Base-by-base conservation (phyloP, 2,797 vertebrate species). In the Pygocentrus nattereri region DNA sequence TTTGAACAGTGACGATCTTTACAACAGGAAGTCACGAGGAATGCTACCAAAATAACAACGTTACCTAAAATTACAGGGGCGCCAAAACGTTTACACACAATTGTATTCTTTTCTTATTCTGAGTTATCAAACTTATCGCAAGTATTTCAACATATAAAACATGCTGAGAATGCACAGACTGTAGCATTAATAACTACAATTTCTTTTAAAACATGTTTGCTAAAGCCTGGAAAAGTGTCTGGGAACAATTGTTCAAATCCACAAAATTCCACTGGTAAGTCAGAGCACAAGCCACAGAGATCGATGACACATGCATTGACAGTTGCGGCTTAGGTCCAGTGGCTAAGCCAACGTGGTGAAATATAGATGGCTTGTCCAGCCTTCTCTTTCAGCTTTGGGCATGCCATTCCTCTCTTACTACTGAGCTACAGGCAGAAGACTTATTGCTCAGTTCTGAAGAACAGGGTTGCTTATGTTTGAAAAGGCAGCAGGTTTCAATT, bases 231-330 rank as follows among this genome's bases (percentile, higher is more conserved):
- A 49, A 74, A 74, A 68, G 67, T 52, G 49, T 41, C 69, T 76
- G 30, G 50, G 74, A 81, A 82, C 59, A 58, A 83, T 73, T 81
- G 76, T 85, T 58, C 81, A 85, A 75, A 79, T 85, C 81, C 84
- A 77, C 74, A 79, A 77, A 82, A 81, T 77, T 78, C 74, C 81
- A 52, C 75, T 86, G 84, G 80, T 79, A 79, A 80, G 76, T 74
- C 77, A 1, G 71, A 78, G 71, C 81, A 64, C 72, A 79, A 81
- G 77, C 74, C 71, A 18, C 76, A 76, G 76, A 77, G 78, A 81
- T 79, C 67, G 76, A 86, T 85, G 86, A 87, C 87, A 88, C 71
- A 82, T 64, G 44, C 74, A 79, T 74, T 68, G 70, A 82, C 83
- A 71, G 67, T 70, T 18, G 74, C 71, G 80, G 84, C 85, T 38